Percentiles rank a stretch among this genome's conserved stretches.
Evolutionary conservation across 2,113 vertebrate species (phyloP).

Genomic region (Chlamydotis undulata): DNA sequence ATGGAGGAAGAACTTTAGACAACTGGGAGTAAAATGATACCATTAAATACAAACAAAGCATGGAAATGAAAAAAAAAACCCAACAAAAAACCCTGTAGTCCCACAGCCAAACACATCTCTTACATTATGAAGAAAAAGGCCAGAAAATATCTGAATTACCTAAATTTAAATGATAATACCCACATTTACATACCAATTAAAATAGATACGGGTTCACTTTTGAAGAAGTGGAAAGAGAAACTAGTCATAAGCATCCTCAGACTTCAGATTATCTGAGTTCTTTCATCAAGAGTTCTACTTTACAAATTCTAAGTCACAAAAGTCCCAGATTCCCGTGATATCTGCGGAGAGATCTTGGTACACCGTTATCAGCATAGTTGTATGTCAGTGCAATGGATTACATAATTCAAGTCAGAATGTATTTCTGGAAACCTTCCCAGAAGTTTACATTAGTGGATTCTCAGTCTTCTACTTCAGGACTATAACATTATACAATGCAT

Average conservation of each 20-base stretch:
- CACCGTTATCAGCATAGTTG: not conserved
- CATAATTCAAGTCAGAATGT: not conserved
- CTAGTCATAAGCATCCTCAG: not conserved
- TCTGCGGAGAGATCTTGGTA: not conserved
- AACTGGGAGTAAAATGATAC: not conserved
- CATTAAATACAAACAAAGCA: not conserved
- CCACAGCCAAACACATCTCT: not conserved
- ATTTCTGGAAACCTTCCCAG: slow-evolving; percentile 27
- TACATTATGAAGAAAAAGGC: not conserved
- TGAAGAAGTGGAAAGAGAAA: not conserved
- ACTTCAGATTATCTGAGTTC: not conserved
- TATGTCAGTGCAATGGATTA: not conserved
- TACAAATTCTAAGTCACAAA: not conserved
- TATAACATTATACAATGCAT: not conserved
- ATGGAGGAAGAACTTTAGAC: not conserved
- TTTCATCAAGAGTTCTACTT: not conserved
- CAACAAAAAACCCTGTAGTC: not conserved
- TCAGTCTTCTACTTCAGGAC: not conserved
- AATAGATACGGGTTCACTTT: not conserved
- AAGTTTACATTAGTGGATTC: not conserved
- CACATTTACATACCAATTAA: not conserved
- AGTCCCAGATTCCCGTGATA: not conserved
- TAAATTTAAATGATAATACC: not conserved
- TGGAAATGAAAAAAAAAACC: not conserved
- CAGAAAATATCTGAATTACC: not conserved